Evolutionary conservation across 2,797 vertebrate genomes (phyloP).

Genomic region (Sebastes cheni): DNA sequence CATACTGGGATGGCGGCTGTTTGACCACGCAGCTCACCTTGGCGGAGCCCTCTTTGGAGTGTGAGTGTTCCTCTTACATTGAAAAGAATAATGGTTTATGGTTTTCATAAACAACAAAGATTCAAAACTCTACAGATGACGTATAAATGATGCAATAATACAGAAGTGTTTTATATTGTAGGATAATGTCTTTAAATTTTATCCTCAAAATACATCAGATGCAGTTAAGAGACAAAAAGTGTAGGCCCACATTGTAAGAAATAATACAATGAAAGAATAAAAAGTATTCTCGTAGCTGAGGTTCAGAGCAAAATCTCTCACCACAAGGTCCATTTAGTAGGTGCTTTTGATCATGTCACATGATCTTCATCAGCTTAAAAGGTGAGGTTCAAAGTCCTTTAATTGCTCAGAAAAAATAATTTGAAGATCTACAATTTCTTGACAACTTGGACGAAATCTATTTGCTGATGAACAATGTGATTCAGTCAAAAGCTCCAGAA

Average conservation of each 20-base stretch:
- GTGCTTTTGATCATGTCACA: background rate
- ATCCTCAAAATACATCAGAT: background rate
- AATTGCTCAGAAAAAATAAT: background rate
- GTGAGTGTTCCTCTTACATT: slow-evolving; percentile 76
- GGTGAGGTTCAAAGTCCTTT: background rate
- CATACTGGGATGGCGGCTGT: slow-evolving; percentile 89
- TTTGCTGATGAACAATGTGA: background rate
- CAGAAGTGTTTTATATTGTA: background rate
- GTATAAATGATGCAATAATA: background rate
- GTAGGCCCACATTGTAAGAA: background rate
- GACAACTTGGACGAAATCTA: background rate
- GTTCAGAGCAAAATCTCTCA: background rate
- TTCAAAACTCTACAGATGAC: background rate
- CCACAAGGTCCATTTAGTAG: background rate
- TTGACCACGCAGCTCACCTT: slow-evolving; percentile 93
- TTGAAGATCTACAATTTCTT: background rate
- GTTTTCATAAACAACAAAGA: background rate
- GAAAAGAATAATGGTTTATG: background rate
- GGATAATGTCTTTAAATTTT: background rate
- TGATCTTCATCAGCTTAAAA: background rate
- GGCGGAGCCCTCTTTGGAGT: slow-evolving; percentile 93
- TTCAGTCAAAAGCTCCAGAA: background rate
- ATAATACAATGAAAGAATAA: background rate
- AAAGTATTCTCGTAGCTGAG: background rate
- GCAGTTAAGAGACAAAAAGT: background rate